phyloP scores from a whole-genome alignment of 2,113 vertebrate genomes.

The Cyanoderma ruficeps region DNA sequence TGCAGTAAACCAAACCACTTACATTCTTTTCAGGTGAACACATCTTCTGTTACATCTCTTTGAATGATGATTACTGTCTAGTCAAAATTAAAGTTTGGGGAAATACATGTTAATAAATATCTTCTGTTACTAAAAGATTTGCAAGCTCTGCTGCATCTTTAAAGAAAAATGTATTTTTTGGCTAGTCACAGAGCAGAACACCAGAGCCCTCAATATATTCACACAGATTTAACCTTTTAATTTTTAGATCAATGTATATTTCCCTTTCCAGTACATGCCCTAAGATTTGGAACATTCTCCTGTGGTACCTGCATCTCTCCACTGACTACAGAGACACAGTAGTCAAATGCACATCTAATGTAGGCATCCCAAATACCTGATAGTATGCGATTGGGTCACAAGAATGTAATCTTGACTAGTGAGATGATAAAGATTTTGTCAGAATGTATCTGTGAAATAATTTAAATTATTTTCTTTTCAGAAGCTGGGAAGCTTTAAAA shows the following conservation, averaged over 20 bases:
- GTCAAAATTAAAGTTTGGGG: neutral
- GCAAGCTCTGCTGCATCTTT: neutral
- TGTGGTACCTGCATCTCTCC: neutral
- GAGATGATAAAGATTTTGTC: neutral
- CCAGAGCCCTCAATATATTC: neutral
- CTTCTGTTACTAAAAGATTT: neutral
- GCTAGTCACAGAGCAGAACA: fast-evolving
- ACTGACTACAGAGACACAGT: neutral
- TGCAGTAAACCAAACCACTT: neutral
- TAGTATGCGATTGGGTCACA: neutral
- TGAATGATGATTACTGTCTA: neutral
- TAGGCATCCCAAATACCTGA: neutral
- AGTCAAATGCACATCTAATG: neutral
- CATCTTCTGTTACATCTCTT: neutral
- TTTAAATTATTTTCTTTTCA: neutral
- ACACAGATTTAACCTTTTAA: neutral
- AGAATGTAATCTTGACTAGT: neutral
- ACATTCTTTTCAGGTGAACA: neutral
- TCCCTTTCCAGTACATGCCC: neutral
- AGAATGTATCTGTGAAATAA: neutral
- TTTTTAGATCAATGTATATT: neutral
- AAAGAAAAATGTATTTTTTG: neutral
- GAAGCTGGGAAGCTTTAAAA: neutral
- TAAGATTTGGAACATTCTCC: neutral
- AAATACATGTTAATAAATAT: neutral